These are phyloP conservation scores for Bombus breviceps DNA, from an alignment of 1,140 invertebrate species.

Conservation along the genomic window DNA sequence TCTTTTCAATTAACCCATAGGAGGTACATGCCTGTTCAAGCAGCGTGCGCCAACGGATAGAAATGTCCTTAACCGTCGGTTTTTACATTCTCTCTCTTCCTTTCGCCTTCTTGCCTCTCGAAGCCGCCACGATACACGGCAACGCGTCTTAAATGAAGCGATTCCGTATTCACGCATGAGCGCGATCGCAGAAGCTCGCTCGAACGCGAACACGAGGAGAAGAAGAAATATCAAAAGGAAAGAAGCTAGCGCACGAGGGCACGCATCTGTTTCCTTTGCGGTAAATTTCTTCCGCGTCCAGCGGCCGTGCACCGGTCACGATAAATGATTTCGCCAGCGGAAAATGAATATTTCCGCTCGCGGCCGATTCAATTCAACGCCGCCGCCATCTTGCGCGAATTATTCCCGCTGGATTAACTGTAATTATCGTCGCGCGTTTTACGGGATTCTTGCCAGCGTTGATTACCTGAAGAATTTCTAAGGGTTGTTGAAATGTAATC, in stretches of 20 bases:
- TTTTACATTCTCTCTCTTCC: not conserved
- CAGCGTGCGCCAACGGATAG: not conserved
- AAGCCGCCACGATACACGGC: conserved; percentile 7
- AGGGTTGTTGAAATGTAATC: not conserved
- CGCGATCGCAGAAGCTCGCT: conserved; percentile 49
- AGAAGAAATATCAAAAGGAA: conserved; percentile 33
- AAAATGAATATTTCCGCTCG: conserved; percentile 48
- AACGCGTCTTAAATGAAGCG: conserved; percentile 62
- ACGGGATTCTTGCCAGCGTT: not conserved
- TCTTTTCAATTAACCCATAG: conserved; percentile 2
- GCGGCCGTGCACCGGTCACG: conserved; percentile 4
- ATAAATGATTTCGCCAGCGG: conserved; percentile 46
- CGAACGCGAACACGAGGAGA: conserved; percentile 29
- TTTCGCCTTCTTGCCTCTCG: no score
- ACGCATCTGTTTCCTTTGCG: conserved; percentile 54
- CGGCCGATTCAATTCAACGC: conserved; percentile 30
- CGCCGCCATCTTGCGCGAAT: not conserved
- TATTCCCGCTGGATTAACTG: conserved; percentile 20
- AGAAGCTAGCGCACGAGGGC: conserved; percentile 30
- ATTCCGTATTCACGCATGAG: conserved; percentile 66
- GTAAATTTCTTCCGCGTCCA: conserved; percentile 61
- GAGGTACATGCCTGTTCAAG: not conserved
- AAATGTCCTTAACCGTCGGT: not conserved
- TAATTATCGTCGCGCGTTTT: conserved; percentile 22
- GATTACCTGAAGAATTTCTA: not conserved